Percentiles rank a stretch among this genome's conserved stretches.
phyloP scores from a whole-genome alignment of 2,888 invertebrate species.

The Polymixis lichenea region DNA sequence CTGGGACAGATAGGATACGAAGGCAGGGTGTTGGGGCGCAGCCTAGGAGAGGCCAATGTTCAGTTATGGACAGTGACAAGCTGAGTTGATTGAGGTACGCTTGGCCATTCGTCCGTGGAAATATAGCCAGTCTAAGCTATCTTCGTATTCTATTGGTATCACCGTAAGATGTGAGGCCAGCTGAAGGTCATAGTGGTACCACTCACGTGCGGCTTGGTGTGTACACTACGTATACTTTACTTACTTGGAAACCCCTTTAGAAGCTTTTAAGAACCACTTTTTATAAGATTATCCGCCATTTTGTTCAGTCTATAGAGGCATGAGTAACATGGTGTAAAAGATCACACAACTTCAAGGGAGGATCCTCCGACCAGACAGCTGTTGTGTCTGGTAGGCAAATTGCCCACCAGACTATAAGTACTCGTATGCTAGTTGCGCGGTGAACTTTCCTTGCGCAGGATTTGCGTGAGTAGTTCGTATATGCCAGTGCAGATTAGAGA shows the following conservation, averaged over 20 bases:
- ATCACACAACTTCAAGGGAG: no score
- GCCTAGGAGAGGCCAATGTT: no score
- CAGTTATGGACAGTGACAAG: rapidly evolving
- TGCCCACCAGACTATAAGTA: no score
- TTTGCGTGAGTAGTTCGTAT: no score
- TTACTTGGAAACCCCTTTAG: background rate
- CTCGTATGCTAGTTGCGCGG: no score
- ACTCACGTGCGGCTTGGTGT: background rate
- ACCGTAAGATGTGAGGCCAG: background rate
- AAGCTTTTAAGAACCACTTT: background rate
- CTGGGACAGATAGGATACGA: background rate
- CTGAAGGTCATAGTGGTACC: background rate
- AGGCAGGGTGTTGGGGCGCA: background rate
- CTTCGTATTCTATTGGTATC: background rate
- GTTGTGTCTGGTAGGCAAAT: no score
- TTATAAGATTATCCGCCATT: background rate
- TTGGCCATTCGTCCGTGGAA: no score
- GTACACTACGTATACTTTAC: background rate
- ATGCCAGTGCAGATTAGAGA: no score
- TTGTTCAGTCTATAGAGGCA: background rate
- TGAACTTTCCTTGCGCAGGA: no score
- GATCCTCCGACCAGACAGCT: no score
- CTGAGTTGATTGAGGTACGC: background rate
- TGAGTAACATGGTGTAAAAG: no score
- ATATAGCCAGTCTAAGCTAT: background rate